Percentiles rank a stretch among this genome's conserved stretches.
phyloP scores from a whole-genome alignment of 2,888 invertebrate genomes.

The Isotomurus palustris region DNA sequence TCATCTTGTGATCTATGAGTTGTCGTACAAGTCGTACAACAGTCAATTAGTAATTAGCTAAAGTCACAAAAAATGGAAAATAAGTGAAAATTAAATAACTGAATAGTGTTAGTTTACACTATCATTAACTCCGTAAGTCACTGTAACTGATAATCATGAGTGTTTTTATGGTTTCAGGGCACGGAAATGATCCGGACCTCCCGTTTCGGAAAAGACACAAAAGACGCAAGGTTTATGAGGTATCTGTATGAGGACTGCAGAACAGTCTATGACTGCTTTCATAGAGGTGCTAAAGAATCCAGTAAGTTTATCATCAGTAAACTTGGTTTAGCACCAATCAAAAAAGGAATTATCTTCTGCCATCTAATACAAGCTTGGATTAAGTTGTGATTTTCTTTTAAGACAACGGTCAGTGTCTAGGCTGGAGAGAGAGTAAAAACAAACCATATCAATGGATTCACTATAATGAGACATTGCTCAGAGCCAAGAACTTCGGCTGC shows the following conservation, averaged over 20 bases:
- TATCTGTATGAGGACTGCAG: slow-evolving; percentile 80
- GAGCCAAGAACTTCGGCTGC: slow-evolving; percentile 86
- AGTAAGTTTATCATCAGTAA: slow-evolving; percentile 58
- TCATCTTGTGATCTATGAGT: too few relatives aligned
- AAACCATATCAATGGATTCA: slow-evolving; percentile 88
- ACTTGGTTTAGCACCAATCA: neutral
- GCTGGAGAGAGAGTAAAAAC: slow-evolving; percentile 79
- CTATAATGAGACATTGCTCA: slow-evolving; percentile 84
- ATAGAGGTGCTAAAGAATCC: slow-evolving; percentile 86
- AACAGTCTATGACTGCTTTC: slow-evolving; percentile 84
- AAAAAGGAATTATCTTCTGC: neutral
- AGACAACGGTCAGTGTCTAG: slow-evolving; percentile 88
- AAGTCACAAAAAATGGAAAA: too few relatives aligned
- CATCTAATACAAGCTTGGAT: neutral
- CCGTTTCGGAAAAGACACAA: slow-evolving; percentile 69
- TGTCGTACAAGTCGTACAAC: too few relatives aligned
- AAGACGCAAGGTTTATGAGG: slow-evolving; percentile 77
- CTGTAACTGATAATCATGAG: neutral
- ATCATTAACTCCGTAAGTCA: too few relatives aligned
- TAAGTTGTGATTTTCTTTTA: slow-evolving; percentile 37
- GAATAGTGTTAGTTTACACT: too few relatives aligned
- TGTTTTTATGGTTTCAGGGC: slow-evolving; percentile 58
- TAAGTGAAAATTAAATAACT: too few relatives aligned
- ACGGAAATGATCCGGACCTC: slow-evolving; percentile 83
- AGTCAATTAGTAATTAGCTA: too few relatives aligned